These are phyloP conservation scores for Agapostemon virescens DNA, from an alignment of 2,888 invertebrate species.

Conservation along the genomic window DNA sequence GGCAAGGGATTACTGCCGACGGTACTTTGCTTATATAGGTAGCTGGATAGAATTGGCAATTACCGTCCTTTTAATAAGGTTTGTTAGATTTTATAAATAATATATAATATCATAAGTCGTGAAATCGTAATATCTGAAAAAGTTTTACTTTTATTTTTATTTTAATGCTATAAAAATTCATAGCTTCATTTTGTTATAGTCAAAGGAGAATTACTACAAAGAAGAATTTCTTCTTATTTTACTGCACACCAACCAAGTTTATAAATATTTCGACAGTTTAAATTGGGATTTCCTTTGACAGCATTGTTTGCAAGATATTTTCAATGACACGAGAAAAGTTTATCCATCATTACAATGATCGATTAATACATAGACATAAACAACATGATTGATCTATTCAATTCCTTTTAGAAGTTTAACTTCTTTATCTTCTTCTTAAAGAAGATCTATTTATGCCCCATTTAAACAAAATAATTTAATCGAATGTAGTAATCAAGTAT, in stretches of 20 bases:
- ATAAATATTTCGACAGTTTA: conserved; percentile 44
- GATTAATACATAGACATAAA: conserved; percentile 15
- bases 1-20: conserved; percentile 32
- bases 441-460: conserved; percentile 23
- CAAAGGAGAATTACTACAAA: conserved; percentile 42
- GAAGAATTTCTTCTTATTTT: conserved; percentile 48
- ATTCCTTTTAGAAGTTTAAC: conserved; percentile 17
- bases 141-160: too few species aligned
- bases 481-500: conserved; percentile 17
- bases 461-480: conserved; percentile 36
- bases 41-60: conserved; percentile 57
- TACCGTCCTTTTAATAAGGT: conserved; percentile 50
- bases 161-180: not conserved
- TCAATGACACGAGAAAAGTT: not conserved
- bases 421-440: too few species aligned
- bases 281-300: conserved; percentile 28
- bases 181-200: conserved; percentile 43
- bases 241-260: conserved; percentile 35
- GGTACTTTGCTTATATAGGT: conserved; percentile 33
- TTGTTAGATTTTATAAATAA: conserved; percentile 43
- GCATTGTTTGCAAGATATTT: conserved; percentile 14
- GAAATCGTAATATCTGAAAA: not conserved
- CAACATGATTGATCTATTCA: conserved; percentile 16
- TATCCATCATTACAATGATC: conserved; percentile 29
- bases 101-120: not conserved